phyloP scores from a whole-genome alignment of 1,140 invertebrate genomes.

The Nebria ingens region DNA sequence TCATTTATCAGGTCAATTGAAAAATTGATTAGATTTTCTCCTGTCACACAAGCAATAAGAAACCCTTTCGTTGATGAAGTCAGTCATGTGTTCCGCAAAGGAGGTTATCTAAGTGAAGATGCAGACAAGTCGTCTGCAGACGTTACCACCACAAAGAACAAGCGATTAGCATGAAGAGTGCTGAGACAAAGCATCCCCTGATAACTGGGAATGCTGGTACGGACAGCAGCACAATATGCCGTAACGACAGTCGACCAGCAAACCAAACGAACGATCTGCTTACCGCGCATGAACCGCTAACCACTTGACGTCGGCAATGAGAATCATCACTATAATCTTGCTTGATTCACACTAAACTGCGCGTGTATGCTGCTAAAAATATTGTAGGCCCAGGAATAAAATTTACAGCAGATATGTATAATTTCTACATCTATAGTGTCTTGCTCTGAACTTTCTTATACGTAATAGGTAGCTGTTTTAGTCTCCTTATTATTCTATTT shows the following conservation, averaged over 20 bases:
- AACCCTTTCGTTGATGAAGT: constrained; percentile 3
- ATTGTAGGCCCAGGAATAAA: no score
- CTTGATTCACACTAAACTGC: not conserved
- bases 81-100: not conserved
- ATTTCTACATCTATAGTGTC: no score
- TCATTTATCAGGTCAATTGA: not conserved
- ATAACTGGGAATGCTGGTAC: constrained; percentile 18
- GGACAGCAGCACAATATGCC: constrained; percentile 23
- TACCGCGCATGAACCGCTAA: not conserved
- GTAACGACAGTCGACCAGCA: not conserved
- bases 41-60: not conserved
- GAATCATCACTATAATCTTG: no score
- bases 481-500: no score
- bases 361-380: no score
- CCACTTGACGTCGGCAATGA: not conserved
- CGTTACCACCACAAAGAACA: constrained; percentile 27
- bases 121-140: constrained; percentile 17
- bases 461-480: no score
- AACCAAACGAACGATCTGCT: not conserved
- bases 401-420: no score
- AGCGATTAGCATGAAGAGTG: constrained; percentile 23
- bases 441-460: no score
- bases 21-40: constrained; percentile 1
- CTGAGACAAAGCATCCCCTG: constrained; percentile 22
- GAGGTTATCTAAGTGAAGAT: not conserved